A percentile compares a stretch with the other conserved stretches of the same genome.
phyloP scores from a whole-genome alignment of 2,888 invertebrate genomes.

The Cerceris rybyensis region DNA sequence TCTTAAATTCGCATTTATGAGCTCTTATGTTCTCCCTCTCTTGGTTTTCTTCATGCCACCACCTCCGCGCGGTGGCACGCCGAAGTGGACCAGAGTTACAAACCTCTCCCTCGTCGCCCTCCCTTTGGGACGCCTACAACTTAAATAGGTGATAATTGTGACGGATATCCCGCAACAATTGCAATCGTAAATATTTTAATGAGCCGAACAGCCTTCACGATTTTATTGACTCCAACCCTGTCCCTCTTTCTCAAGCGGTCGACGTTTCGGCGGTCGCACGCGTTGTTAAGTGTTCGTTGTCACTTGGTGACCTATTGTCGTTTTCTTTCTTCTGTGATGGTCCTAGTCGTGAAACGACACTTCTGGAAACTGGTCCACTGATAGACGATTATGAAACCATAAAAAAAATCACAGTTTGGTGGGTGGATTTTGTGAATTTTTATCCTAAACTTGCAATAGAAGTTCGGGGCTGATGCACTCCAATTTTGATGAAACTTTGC shows the following conservation, averaged over 20 bases:
- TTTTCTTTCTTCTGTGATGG: not conserved
- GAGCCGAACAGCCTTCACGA: constrained; percentile 37
- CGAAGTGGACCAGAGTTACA: too few species aligned
- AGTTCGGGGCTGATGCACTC: too few species aligned
- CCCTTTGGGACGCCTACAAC: constrained; percentile 57
- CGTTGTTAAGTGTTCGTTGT: constrained; percentile 9
- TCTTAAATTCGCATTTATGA: constrained; percentile 82
- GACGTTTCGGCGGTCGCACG: not conserved
- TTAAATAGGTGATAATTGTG: constrained; percentile 77
- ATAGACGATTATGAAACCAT: too few species aligned
- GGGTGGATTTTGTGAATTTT: too few species aligned
- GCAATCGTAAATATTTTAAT: constrained; percentile 71
- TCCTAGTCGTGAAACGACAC: not conserved
- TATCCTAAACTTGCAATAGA: too few species aligned
- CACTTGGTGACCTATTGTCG: not conserved
- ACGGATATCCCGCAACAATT: constrained; percentile 72
- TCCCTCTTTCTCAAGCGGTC: not conserved
- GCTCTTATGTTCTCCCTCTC: constrained; percentile 80
- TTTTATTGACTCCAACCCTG: constrained; percentile 64
- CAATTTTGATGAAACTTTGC: too few species aligned
- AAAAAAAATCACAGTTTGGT: too few species aligned
- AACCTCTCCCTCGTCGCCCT: too few species aligned
- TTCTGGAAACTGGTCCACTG: too few species aligned
- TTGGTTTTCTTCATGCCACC: constrained; percentile 30
- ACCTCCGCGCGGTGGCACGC: too few species aligned